phyloP scores from a whole-genome alignment of 2,797 vertebrate genomes.

The Falco columbarius region DNA sequence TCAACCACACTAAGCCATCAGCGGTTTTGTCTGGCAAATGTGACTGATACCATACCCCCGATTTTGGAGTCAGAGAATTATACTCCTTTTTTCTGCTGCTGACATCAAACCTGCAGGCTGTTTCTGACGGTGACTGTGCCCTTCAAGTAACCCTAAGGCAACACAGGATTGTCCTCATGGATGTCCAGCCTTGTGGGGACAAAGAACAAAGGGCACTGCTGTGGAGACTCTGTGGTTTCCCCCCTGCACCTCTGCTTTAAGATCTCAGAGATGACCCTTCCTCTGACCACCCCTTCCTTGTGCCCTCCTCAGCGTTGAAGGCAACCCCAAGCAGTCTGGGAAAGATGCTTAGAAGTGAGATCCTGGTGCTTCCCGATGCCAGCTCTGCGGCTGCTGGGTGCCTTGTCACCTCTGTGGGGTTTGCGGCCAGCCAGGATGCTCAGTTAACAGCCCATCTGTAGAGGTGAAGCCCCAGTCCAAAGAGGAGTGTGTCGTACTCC shows the following conservation, averaged over 20 bases:
- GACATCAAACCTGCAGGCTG: neutral
- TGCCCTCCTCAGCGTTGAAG: neutral
- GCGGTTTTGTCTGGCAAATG: neutral
- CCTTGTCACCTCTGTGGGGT: accelerated
- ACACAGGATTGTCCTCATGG: neutral
- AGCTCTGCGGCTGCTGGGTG: accelerated
- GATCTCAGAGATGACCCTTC: neutral
- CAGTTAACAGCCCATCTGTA: neutral
- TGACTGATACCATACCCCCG: neutral
- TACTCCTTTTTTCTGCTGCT: neutral
- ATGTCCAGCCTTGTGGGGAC: neutral
- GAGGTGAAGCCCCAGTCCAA: neutral
- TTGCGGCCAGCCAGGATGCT: neutral
- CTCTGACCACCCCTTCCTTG: neutral
- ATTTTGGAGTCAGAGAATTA: neutral
- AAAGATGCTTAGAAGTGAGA: neutral
- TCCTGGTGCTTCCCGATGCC: neutral
- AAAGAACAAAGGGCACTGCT: neutral
- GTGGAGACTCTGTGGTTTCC: neutral
- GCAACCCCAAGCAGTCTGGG: neutral
- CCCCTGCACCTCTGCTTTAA: neutral
- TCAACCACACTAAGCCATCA: neutral
- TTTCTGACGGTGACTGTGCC: neutral
- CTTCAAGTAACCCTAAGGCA: neutral
- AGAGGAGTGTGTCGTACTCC: neutral